Evolutionary conservation across 2,113 vertebrate genomes (phyloP), one percentile per base, ranked within the genome.

Genomic region (Otis tarda): DNA sequence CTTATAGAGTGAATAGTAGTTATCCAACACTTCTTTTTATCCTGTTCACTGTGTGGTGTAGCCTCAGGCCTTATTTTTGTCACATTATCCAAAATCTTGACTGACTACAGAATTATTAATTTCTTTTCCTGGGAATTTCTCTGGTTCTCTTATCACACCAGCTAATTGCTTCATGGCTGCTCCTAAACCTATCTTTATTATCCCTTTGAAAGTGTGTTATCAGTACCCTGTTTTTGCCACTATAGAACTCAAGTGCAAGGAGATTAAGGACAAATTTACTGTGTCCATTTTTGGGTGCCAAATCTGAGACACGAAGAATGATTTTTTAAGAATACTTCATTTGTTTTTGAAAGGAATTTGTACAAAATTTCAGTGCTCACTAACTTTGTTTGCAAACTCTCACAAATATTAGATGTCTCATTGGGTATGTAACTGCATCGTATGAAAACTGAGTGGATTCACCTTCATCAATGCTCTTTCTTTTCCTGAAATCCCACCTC

Each of bases 1-100:
- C 55, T 93, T 88, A 50, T 22, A 83, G 33, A 83, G 17, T 60
- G 74, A 91, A 89, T 70, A 76, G 67, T 43, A 74, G 60, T 74
- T 92, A 89, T 39, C 67, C 82, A 80, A 53, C 43, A 60, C 78
- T 88, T 95, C 90, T 89, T 96, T 96, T 95, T 81, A 96, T 96
- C 82, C 60, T 88, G 7, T 74, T 88, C 79, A 31, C 68, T 74
- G 43, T 39, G 69, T 85, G 55, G 53, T 83, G 94, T 94, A 93
- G 65, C 90, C 70, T 82, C 84, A 95, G 70, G 93, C 41, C 78
- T 87, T 95, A 87, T 85, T 96, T 93, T 80, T 60, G 70, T 73
- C 93, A 77, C 90, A 74, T 71, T 50, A 94, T 83, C 84, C 91
- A 96, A 93, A 87, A 76, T 60, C 81, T 79, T 69, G 70, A 92